Base-by-base conservation (phyloP, 2,797 vertebrate genomes). In the Enteromius fasciolatus region DNA sequence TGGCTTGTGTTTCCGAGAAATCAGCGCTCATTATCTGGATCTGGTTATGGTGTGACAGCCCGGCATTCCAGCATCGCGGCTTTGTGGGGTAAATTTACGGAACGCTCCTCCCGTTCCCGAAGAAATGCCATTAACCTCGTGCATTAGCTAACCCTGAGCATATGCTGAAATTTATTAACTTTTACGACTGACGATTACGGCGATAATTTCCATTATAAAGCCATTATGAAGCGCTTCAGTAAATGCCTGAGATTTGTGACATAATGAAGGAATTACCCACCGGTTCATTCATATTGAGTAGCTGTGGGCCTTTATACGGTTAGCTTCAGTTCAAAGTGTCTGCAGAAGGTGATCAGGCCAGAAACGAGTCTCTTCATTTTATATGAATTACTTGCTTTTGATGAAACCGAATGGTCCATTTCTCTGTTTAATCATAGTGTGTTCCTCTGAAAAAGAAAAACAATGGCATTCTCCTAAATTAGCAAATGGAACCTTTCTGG, bases 121-220 rank as follows among this genome's bases (percentile, higher is more conserved):
- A 52, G 48, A 82, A 85, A 81, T 5, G 10, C 77, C 78, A 80
- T 84, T 85, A 87, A 72, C 72, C 76, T 82, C 50, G 15, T 77
- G 41, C 81, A 82, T 82, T 82, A 82, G 81, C 64, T 20, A 61
- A 77, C 36, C 64, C 50, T 39, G 74, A 54, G 74, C 81, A 69
- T 82, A 82, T 69, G 73, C 25, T 46, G 64, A 68, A 82, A 82
- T 68, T 46, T 69, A 82, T 82, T 77, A 57, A 48, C 74, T 59
- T 82, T 76, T 82, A 82, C 39, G 20, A 68, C 74, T 4, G 10
- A 64, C 31, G 20, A 81, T 64, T 61, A 44, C 3, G 15, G 8
- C 0, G 74, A 82, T 82, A 46, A 82, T 82, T 82, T 76, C 81
- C 81, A 66, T 74, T 80, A 81, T 44, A 63, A 83, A 80, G 36